A percentile compares a stretch with the other conserved stretches of the same genome.
Conservation (phyloP, 2,797 vertebrate genomes). For the Varecia variegata region DNA sequence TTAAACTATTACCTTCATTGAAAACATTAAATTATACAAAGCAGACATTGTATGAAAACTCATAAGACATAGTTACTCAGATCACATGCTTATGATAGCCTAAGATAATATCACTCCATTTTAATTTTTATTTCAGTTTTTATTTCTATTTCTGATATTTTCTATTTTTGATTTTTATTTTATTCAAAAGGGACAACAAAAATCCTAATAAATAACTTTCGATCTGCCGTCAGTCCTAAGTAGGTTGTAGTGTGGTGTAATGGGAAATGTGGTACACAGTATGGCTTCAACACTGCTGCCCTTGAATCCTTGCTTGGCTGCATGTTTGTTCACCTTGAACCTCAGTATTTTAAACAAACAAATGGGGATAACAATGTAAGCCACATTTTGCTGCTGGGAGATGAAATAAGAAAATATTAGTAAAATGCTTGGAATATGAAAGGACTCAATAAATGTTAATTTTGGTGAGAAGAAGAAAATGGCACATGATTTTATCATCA, state of each 20-base stretch:
- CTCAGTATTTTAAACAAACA: not conserved
- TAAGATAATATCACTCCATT: not conserved
- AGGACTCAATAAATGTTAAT: not conserved
- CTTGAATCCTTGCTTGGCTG: not conserved
- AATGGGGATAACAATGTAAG: not conserved
- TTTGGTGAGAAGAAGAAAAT: not conserved
- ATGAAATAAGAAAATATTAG: not conserved
- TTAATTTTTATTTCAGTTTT: not conserved
- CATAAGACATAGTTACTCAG: not conserved
- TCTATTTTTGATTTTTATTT: not conserved
- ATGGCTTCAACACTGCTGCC: not conserved
- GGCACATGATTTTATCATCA: not conserved
- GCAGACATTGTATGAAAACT: not conserved
- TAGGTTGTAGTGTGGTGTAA: not conserved
- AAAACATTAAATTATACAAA: constrained; percentile 14
- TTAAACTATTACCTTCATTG: not conserved
- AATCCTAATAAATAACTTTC: not conserved
- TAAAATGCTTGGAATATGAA: not conserved
- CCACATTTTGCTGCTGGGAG: not conserved
- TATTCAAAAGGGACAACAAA: not conserved
- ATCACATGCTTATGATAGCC: not conserved
- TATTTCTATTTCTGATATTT: not conserved
- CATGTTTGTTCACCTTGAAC: not conserved
- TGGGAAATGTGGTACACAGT: fast-evolving
- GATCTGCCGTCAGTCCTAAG: not conserved